These are phyloP conservation scores for Parauchenoglanis punctatus DNA, from an alignment of 2,797 vertebrate species.

Conservation along the genomic window DNA sequence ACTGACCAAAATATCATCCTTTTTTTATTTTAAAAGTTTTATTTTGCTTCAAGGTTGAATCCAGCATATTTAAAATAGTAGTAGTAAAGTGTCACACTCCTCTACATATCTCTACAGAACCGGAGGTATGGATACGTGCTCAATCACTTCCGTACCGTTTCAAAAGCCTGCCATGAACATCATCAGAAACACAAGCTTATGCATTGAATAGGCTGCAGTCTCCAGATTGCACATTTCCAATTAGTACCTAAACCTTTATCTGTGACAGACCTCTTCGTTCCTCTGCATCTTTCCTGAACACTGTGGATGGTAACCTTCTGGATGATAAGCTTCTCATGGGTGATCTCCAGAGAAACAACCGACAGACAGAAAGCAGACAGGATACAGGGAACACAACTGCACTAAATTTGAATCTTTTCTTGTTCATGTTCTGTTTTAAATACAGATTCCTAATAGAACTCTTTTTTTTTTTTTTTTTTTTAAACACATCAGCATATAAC, in stretches of 20 bases:
- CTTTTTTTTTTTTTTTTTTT: neutral
- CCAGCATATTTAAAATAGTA: constrained; percentile 37
- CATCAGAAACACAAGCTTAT: neutral
- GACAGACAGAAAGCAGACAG: neutral
- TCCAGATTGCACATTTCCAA: neutral
- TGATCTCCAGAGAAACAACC: neutral
- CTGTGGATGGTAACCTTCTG: neutral
- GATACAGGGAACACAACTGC: neutral
- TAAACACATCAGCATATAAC: neutral
- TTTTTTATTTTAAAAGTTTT: constrained; percentile 57
- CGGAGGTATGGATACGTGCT: neutral
- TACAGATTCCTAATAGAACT: neutral
- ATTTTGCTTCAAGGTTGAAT: constrained; percentile 58
- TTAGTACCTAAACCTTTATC: neutral
- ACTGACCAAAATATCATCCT: neutral
- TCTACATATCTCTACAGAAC: neutral
- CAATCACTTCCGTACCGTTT: constrained; percentile 20
- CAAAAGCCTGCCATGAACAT: neutral
- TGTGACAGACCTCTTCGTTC: neutral
- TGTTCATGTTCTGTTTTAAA: neutral
- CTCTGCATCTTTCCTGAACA: neutral
- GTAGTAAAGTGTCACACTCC: neutral
- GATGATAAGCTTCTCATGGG: neutral
- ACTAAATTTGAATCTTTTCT: neutral
- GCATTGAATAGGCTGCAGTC: neutral